Evolutionary conservation across 37 sponge, comb jelly and placozoan genomes (phyloP).

Genomic region (Ephydatia muelleri): DNA sequence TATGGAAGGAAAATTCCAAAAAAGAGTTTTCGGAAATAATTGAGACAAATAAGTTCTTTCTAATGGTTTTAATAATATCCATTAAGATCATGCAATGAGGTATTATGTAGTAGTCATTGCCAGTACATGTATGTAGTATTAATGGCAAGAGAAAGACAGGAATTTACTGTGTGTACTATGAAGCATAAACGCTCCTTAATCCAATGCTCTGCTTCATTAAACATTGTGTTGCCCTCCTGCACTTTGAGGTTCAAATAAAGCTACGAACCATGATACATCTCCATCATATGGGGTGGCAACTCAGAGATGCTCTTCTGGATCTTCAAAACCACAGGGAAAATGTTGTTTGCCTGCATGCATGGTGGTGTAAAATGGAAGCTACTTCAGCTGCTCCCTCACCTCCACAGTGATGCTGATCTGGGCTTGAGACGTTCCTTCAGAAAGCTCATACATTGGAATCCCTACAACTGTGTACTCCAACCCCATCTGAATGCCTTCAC

Average conservation of each 20-base stretch:
- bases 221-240: too few relatives aligned
- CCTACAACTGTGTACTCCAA: slow-evolving; percentile 58
- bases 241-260: background rate
- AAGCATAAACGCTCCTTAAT: too few relatives aligned
- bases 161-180: too few relatives aligned
- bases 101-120: too few relatives aligned
- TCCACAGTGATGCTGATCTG: slow-evolving; percentile 28
- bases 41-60: too few relatives aligned
- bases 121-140: too few relatives aligned
- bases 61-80: too few relatives aligned
- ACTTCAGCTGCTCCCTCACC: slow-evolving; percentile 8
- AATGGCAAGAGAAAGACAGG: too few relatives aligned
- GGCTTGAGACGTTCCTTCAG: background rate
- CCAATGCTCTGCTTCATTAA: too few relatives aligned
- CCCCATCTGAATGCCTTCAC: slow-evolving; percentile 48
- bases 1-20: too few relatives aligned
- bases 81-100: too few relatives aligned
- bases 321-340: background rate
- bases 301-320: background rate
- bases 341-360: slow-evolving; percentile 45
- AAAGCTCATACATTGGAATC: slow-evolving; percentile 28
- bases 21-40: too few relatives aligned
- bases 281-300: background rate
- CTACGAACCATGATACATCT: slow-evolving; percentile 10
- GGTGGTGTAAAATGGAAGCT: background rate